These are phyloP conservation scores for Orthonychiurus folsomi DNA, from an alignment of 2,888 invertebrate genomes.

Conservation along the genomic window DNA sequence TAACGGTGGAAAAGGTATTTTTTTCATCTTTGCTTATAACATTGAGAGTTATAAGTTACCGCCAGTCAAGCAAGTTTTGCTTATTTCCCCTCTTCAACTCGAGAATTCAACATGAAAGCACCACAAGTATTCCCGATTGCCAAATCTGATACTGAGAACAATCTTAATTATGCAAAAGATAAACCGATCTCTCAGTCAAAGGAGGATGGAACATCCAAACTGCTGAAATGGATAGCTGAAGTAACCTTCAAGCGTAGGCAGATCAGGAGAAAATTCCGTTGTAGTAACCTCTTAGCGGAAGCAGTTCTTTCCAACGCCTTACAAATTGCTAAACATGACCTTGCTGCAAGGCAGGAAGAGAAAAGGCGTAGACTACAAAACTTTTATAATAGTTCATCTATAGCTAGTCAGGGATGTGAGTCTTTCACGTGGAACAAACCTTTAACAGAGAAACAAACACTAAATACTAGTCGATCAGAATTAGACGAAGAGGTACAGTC, in stretches of 20 bases:
- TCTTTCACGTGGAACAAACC: conserved; percentile 6
- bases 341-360: conserved; percentile 33
- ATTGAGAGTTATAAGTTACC: not conserved
- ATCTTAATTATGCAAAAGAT: not conserved
- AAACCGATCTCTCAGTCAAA: not conserved
- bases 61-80: too few species aligned
- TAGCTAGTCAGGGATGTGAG: conserved; percentile 14
- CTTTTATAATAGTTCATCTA: conserved; percentile 24
- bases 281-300: conserved; percentile 36
- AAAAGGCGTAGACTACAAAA: conserved; percentile 32
- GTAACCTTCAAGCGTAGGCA: conserved; percentile 37
- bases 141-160: not conserved
- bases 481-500: conserved; percentile 30
- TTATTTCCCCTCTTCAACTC: too few species aligned
- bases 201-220: conserved; percentile 20
- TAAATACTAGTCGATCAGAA: not conserved
- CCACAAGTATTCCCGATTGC: not conserved
- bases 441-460: conserved; percentile 4
- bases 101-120: conserved; percentile 5
- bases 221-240: conserved; percentile 36
- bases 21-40: not conserved
- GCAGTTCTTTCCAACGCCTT: conserved; percentile 33
- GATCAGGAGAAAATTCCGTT: conserved; percentile 30
- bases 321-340: conserved; percentile 30
- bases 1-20: not conserved